Evolutionary conservation across 2,888 invertebrate species (phyloP).

Genomic region (Leucophora obtusa): DNA sequence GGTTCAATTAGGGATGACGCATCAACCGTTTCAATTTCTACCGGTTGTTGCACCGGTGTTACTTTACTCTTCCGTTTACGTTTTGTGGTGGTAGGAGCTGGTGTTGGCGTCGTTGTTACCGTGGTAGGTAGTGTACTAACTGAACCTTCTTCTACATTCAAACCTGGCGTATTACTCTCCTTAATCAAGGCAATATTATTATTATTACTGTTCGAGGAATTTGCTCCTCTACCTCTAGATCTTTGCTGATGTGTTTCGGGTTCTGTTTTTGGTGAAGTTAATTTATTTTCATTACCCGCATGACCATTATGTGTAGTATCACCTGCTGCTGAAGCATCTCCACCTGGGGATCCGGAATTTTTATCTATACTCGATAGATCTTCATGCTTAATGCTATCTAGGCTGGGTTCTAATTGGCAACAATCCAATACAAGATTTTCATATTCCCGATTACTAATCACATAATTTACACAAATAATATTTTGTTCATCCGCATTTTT

Average conservation of each 20-base stretch:
- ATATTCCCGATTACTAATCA: slow-evolving; percentile 87
- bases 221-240: slow-evolving; percentile 71
- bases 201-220: slow-evolving; percentile 69
- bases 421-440: slow-evolving; percentile 95
- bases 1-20: slow-evolving; percentile 50
- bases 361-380: slow-evolving; percentile 85
- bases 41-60: slow-evolving; percentile 77
- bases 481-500: slow-evolving; percentile 98
- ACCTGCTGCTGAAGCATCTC: slow-evolving; percentile 82
- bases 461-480: slow-evolving; percentile 98
- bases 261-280: slow-evolving; percentile 79
- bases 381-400: slow-evolving; percentile 87
- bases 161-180: slow-evolving; percentile 68
- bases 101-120: slow-evolving; percentile 64
- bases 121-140: slow-evolving; percentile 68
- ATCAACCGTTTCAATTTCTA: slow-evolving; percentile 53
- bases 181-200: slow-evolving; percentile 73
- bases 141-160: slow-evolving; percentile 68
- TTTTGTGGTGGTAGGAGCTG: slow-evolving; percentile 72
- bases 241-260: slow-evolving; percentile 70
- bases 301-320: slow-evolving; percentile 64
- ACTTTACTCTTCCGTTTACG: slow-evolving; percentile 83
- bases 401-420: slow-evolving; percentile 92
- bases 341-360: slow-evolving; percentile 93
- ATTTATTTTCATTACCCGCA: slow-evolving; percentile 74